Evolutionary conservation across 1,140 invertebrate genomes (phyloP).

Genomic region (Alviniconcha marisindica): DNA sequence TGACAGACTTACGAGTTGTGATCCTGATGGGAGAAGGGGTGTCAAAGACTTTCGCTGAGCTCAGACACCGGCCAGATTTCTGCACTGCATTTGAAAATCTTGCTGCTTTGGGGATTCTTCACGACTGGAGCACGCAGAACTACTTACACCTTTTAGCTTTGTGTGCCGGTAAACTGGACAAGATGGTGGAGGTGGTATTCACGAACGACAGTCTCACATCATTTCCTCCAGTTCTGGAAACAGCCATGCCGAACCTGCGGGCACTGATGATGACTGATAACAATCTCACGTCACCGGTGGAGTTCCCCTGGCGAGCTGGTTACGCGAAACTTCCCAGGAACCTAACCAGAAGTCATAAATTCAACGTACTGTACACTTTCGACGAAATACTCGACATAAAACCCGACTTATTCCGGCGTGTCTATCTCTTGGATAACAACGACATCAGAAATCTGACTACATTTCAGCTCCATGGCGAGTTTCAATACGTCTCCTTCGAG

Average conservation of each 20-base stretch:
- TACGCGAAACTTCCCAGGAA: constrained; percentile 34
- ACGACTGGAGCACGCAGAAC: background rate
- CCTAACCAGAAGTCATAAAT: constrained; percentile 43
- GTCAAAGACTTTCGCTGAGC: background rate
- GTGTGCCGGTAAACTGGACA: background rate
- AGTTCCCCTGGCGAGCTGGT: constrained; percentile 54
- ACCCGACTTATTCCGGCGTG: constrained; percentile 45
- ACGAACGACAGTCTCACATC: constrained; percentile 35
- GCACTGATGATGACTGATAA: constrained; percentile 52
- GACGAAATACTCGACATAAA: constrained; percentile 41
- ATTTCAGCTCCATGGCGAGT: constrained; percentile 46
- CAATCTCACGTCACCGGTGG: constrained; percentile 45
- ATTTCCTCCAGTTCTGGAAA: constrained; percentile 33
- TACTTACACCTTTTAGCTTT: background rate
- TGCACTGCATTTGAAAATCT: background rate
- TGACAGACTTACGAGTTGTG: background rate
- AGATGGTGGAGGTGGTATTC: constrained; percentile 45
- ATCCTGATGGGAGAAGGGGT: background rate
- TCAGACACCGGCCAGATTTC: background rate
- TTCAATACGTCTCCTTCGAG: constrained; percentile 53
- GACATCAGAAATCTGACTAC: constrained; percentile 43
- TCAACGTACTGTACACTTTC: constrained; percentile 50
- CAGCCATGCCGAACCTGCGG: constrained; percentile 56
- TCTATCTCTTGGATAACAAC: constrained; percentile 51
- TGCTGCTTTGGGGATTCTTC: background rate